Percentiles rank a stretch among this genome's conserved stretches.
These are phyloP conservation scores for Sandelia bainsii DNA, from an alignment of 2,797 vertebrate genomes.

Conservation along the genomic window DNA sequence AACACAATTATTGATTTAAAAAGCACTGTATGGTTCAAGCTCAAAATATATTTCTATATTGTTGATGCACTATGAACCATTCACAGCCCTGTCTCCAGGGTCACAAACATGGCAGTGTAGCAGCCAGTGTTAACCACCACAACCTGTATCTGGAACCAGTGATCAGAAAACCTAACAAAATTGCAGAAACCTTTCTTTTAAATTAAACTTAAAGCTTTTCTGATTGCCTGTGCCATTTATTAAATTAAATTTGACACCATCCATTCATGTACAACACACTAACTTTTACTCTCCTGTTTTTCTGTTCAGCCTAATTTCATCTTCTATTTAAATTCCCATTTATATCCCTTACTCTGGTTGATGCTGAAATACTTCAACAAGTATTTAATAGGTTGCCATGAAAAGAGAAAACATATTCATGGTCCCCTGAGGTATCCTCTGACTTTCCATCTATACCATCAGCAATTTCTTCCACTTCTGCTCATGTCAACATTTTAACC, in stretches of 20 bases:
- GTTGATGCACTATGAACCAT: conserved; percentile 8
- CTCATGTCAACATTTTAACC: not conserved
- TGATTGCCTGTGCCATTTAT: not conserved
- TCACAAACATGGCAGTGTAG: not conserved
- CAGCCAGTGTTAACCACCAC: conserved; percentile 5
- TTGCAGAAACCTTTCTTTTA: not conserved
- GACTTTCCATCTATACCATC: not conserved
- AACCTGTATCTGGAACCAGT: not conserved
- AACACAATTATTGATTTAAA: conserved; percentile 3
- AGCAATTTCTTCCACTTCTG: not conserved
- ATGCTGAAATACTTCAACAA: not conserved
- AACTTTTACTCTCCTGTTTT: not conserved
- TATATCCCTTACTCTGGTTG: not conserved
- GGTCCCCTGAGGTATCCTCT: not conserved
- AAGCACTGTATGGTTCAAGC: not conserved
- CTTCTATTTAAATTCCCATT: not conserved
- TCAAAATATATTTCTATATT: not conserved
- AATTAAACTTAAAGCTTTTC: not conserved
- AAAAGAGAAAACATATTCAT: not conserved
- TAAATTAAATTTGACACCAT: not conserved
- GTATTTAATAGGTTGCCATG: not conserved
- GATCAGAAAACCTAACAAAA: not conserved
- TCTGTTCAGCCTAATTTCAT: not conserved
- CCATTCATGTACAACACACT: not conserved
- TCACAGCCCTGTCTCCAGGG: conserved; percentile 7